Evolutionary conservation across 2,797 vertebrate species (phyloP).

Genomic region (Pangasius larnaudii): DNA sequence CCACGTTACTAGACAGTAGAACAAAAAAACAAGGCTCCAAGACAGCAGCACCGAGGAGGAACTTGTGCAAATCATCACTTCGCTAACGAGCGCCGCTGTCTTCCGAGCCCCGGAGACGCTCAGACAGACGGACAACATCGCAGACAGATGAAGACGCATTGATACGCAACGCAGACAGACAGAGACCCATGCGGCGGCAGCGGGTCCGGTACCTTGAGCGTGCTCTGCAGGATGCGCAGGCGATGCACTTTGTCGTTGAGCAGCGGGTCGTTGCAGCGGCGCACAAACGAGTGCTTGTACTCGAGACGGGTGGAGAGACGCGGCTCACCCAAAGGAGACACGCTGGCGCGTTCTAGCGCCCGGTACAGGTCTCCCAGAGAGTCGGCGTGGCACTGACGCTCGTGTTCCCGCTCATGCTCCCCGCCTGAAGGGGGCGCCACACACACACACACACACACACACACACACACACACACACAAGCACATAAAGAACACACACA

Average conservation of each 20-base stretch:
- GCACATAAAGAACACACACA: not conserved
- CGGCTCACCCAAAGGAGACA: slow-evolving; percentile 88
- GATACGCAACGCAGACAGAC: slow-evolving; percentile 34
- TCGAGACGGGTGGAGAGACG: slow-evolving; percentile 86
- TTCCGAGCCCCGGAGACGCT: slow-evolving; percentile 49
- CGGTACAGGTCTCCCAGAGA: slow-evolving; percentile 94
- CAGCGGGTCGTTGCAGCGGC: slow-evolving; percentile 90
- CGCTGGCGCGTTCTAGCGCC: slow-evolving; percentile 90
- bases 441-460: slow-evolving; percentile 34
- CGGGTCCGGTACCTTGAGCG: slow-evolving; percentile 86
- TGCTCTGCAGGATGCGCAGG: slow-evolving; percentile 96
- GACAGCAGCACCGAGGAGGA: slow-evolving; percentile 28
- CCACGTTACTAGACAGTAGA: slow-evolving; percentile 29
- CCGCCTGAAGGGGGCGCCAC: slow-evolving; percentile 57
- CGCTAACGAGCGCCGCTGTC: slow-evolving; percentile 39
- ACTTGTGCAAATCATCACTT: not conserved
- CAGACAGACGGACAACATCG: slow-evolving; percentile 36
- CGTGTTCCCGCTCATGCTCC: slow-evolving; percentile 58
- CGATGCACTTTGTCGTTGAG: slow-evolving; percentile 96
- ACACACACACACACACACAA: slow-evolving; percentile 36
- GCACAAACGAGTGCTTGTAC: slow-evolving; percentile 92
- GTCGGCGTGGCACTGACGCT: slow-evolving; percentile 81
- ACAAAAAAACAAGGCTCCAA: slow-evolving; percentile 39
- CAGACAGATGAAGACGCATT: slow-evolving; percentile 48
- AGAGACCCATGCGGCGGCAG: slow-evolving; percentile 49